Conservation (phyloP, 2,888 invertebrate genomes). For the Conops quadrifasciatus region DNA sequence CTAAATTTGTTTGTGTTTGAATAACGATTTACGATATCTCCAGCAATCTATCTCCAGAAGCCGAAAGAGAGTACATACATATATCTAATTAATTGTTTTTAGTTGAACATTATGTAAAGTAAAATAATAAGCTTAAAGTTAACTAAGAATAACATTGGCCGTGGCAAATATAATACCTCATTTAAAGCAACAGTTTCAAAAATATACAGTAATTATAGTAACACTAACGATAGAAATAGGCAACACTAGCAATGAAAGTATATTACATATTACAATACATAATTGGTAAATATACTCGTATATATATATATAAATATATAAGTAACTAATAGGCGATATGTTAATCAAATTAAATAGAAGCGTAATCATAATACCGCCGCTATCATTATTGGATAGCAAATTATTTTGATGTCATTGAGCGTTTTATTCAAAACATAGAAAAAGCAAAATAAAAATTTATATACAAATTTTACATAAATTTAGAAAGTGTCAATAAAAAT, state of each 20-base stretch:
- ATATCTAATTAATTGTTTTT: neutral
- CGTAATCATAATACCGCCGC: constrained; percentile 11
- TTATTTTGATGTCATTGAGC: constrained; percentile 7
- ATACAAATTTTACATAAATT: constrained; percentile 22
- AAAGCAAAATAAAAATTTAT: neutral
- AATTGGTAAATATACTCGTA: constrained; percentile 13
- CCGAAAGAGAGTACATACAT: neutral
- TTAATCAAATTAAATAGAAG: neutral
- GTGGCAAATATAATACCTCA: constrained; percentile 26
- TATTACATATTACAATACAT: constrained; percentile 1
- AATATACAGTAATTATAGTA: constrained; percentile 17
- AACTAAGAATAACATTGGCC: constrained; percentile 14
- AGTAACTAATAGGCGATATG: neutral
- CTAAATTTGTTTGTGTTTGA: neutral
- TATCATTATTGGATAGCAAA: constrained; percentile 12
- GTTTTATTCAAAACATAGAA: neutral
- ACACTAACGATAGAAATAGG: neutral
- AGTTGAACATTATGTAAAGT: neutral
- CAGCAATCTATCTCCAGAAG: too few species aligned
- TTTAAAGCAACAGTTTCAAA: constrained; percentile 14
- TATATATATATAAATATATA: neutral
- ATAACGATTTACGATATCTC: neutral
- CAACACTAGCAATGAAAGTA: neutral
- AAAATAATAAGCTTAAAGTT: neutral
- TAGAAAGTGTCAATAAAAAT: constrained; percentile 18